Base-by-base conservation (phyloP, 2,888 invertebrate species). In the Thysanoteuthis rhombus region DNA sequence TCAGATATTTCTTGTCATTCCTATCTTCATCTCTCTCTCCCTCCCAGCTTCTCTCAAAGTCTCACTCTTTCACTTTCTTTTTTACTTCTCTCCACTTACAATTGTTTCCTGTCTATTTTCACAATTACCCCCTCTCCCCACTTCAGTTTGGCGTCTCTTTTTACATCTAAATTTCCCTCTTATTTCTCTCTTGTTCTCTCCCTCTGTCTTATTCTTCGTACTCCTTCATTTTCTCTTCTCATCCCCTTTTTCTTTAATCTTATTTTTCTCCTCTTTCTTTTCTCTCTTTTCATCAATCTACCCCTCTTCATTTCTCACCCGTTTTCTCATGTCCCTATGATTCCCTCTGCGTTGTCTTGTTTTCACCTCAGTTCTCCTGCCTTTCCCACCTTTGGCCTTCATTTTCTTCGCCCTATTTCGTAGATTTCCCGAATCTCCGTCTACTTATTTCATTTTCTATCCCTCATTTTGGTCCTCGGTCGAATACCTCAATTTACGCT, bases 401-500 rank as follows among this genome's bases (percentile, higher is more conserved):
- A 1, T 75, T n/a, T 75, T 52, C 52, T 32, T 75, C 75, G n/a
- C 75, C n/a, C 8, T n/a, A n/a, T n/a, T 75, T 75, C 10, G n/a
- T 75, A 8, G 1, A 75, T 75, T 75, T 75, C 32, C 75, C 32
- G 75, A 10, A n/a, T n/a, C 32, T n/a, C 75, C n/a, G 19, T n/a
- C 75, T 1, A n/a, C 75, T 75, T 75, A 75, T 75, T 75, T 75
- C 32, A 75, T 75, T 32, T n/a, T 75, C 8, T n/a, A 75, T n/a
- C 75, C 32, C n/a, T 75, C 75, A 75, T 75, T 75, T 75, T 75
- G 75, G n/a, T 75, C n/a, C n/a, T 10, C 75, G 75, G n/a, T 75
- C 75, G 75, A 75, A 75, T 75, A 75, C 75, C 75, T 75, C 75
- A 75, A 75, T 75, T 75, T 75, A 75, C 75, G 75, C 75, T 75